phyloP scores from a whole-genome alignment of 2,797 vertebrate genomes.

The Intellagama lesueurii region DNA sequence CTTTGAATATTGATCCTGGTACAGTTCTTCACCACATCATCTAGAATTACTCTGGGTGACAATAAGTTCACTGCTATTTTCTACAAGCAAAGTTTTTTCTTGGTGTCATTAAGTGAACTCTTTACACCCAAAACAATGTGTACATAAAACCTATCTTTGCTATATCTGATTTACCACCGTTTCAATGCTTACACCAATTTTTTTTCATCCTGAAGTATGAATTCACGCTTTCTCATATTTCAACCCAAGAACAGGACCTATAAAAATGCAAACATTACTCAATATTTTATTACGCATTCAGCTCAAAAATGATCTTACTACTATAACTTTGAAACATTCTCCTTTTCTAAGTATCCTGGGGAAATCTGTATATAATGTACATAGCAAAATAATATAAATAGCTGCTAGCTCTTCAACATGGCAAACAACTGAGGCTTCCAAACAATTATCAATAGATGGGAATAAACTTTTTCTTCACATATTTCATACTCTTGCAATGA shows the following conservation, averaged over 20 bases:
- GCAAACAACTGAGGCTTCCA: constrained; percentile 70
- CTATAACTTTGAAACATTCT: constrained; percentile 36
- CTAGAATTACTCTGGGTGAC: constrained; percentile 26
- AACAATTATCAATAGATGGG: constrained; percentile 54
- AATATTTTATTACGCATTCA: constrained; percentile 38
- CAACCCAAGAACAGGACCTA: constrained; percentile 41
- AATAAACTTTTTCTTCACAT: constrained; percentile 51
- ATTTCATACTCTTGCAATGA: constrained; percentile 58
- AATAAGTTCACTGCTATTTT: constrained; percentile 9
- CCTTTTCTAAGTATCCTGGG: constrained; percentile 40
- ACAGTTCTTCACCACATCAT: constrained; percentile 1
- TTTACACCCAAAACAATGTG: constrained; percentile 21
- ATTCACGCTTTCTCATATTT: background rate
- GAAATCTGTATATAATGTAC: constrained; percentile 79
- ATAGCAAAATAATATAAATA: constrained; percentile 71
- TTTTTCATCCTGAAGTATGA: constrained; percentile 23
- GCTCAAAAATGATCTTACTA: constrained; percentile 33
- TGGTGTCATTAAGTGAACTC: constrained; percentile 33
- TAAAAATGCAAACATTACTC: constrained; percentile 36
- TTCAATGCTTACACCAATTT: constrained; percentile 36
- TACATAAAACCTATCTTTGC: constrained; percentile 46
- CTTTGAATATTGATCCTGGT: constrained; percentile 8
- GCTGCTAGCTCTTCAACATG: constrained; percentile 69
- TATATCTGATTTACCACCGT: constrained; percentile 18
- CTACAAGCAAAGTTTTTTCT: constrained; percentile 13